Conservation (phyloP, 2,113 vertebrate genomes). For the Tragelaphus buxtoni region DNA sequence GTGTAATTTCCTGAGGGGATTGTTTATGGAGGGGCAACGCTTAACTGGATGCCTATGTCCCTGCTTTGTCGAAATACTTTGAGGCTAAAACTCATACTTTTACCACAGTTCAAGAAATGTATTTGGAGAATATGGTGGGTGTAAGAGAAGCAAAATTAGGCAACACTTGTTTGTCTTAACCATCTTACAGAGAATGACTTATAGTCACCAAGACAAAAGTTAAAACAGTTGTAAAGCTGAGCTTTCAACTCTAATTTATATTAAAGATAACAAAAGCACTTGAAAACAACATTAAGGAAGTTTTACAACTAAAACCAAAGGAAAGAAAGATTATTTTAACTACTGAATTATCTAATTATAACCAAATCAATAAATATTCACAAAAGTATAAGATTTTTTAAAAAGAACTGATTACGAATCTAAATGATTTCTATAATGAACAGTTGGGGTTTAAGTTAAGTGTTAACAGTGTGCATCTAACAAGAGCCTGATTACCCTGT, state of each 20-base stretch:
- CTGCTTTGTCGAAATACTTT: neutral
- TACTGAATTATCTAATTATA: neutral
- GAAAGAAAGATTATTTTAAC: conserved; percentile 17
- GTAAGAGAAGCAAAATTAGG: neutral
- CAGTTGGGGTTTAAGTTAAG: neutral
- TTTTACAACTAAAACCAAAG: neutral
- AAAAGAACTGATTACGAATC: neutral
- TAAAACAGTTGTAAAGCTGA: conserved; percentile 25
- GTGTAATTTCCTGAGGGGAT: neutral
- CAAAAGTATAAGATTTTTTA: neutral
- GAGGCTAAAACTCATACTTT: neutral
- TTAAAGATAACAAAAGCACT: neutral
- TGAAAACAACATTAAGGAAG: conserved; percentile 26
- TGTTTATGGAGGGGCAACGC: neutral
- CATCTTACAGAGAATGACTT: neutral
- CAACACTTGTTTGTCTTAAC: neutral
- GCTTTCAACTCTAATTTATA: conserved; percentile 12
- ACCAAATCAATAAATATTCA: conserved; percentile 1
- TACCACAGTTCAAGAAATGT: neutral
- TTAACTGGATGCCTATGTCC: neutral
- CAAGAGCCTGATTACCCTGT: neutral
- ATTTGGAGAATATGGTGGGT: neutral
- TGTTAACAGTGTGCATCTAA: neutral
- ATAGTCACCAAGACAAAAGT: neutral
- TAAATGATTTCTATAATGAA: neutral